Base-by-base conservation (phyloP, 2,888 invertebrate species). In the Lasioglossum leucozonium region DNA sequence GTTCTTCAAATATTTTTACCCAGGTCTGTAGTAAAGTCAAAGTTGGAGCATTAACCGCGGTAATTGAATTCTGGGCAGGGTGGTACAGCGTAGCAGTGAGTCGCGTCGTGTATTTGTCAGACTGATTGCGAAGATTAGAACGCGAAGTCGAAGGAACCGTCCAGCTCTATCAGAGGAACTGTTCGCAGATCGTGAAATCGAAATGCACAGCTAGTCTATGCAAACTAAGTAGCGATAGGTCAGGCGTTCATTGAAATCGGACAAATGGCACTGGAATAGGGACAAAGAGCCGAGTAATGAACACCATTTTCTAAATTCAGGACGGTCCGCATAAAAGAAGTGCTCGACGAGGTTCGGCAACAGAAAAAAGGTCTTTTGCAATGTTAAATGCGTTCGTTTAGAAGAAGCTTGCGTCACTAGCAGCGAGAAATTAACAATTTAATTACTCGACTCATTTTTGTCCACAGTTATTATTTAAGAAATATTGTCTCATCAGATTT, bases 161-260 rank as follows among this genome's bases (percentile, higher is more conserved):
- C 16, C 65, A 55, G n/a, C 44, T 78, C 34, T 51, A 65, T 83
- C 62, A 30, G 10, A 26, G 71, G n/a, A 75, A 75, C 30, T n/a
- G 34, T 51, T 26, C 65, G 58, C 58, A 74, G 79, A 44, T 75
- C 55, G 71, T 30, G 73, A 72, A 30, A 79, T 67, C 79, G 81
- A 85, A 72, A 80, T 72, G 37, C 73, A 11, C 62, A 62, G 40
- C 44, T 74, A 69, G 81, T 34, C 79, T 79, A 79, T 81, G 81
- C 65, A 87, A 88, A 87, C 87, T 81, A 81, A 78, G 72, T 74
- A 79, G 69, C 79, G 77, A 79, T 81, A 81, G 77, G 72, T 79
- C 85, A 67, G 75, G 34, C 62, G 62, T 62, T 71, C 47, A 87
- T 85, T 85, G 81, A 81, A 77, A 74, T 79, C 77, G 79, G n/a